Base-by-base conservation (phyloP, 2,797 vertebrate genomes). In the Hydrolagus colliei region DNA sequence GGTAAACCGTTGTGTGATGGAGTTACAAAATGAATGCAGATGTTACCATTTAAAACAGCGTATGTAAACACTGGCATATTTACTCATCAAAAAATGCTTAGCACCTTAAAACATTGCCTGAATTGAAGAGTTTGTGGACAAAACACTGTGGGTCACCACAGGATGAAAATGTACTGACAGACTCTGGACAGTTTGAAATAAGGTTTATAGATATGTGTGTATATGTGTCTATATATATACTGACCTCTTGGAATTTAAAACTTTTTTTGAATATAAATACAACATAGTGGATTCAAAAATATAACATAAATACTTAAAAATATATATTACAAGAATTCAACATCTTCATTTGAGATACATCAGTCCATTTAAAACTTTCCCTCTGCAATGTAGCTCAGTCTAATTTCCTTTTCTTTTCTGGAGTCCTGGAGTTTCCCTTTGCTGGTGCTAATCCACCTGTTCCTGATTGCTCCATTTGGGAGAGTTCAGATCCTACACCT, bases 361-460 rank as follows among this genome's bases (percentile, higher is more conserved):
- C 63, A 82, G 78, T 41, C 63, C 20, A 82, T 67, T 35, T 68
- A 6, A 76, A 20, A 76, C 16, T 20, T 76, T 18, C 20, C 18
- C 75, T 32, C 32, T 13, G 10, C n/a, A 63, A 13, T 13, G 14
- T 8, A 61, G 59, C 27, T 65, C 62, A 82, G 9, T 67, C 63
- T 68, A 82, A 82, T 82, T 32, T 14, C 35, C 63, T 82, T 68
- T 82, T 82, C 79, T 67, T 82, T 82, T 65, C 79, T 20, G 62
- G 27, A 65, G 62, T 68, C 63, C 63, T 82, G 13, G 63, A 68
- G 63, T 82, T 82, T 16, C 27, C 67, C 27, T 16, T 82, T 82
- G 14, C 68, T 16, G 18, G 32, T 82, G 63, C 63, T 10, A 82
- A 67, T 18, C 63, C 63, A 82, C 5, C 9, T 82, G 62, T 35